Evolutionary conservation across 2,113 vertebrate species (phyloP).

Genomic region (Tachysurus fulvidraco): DNA sequence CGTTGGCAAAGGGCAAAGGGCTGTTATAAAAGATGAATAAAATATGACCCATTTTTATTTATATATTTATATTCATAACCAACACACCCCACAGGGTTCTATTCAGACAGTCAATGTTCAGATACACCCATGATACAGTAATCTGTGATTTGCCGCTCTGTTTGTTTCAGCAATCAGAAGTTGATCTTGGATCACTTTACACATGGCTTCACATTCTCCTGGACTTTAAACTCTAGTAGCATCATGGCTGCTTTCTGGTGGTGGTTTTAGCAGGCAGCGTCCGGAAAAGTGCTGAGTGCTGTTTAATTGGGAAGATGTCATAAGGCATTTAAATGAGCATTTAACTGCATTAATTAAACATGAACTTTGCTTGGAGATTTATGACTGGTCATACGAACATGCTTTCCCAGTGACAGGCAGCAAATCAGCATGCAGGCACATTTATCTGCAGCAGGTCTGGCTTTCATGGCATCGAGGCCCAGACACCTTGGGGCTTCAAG

Average conservation of each 20-base stretch:
- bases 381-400: constrained; percentile 54
- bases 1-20: neutral
- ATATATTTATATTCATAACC: neutral
- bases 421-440: constrained; percentile 60
- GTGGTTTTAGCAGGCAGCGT: constrained; percentile 40
- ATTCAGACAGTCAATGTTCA: too few relatives aligned
- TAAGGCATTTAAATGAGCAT: constrained; percentile 65
- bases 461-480: constrained; percentile 56
- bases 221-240: neutral
- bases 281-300: constrained; percentile 50
- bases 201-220: neutral
- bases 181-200: neutral
- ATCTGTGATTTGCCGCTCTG: neutral
- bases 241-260: neutral
- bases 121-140: neutral
- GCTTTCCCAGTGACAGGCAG: constrained; percentile 56
- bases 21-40: neutral
- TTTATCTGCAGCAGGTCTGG: constrained; percentile 60
- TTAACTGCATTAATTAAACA: constrained; percentile 66
- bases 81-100: neutral
- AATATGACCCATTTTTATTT: neutral
- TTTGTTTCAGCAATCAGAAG: neutral
- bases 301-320: constrained; percentile 64
- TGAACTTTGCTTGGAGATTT: constrained; percentile 60
- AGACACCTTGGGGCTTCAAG: constrained; percentile 66